Evolutionary conservation across 2,888 invertebrate species (phyloP), one percentile per base, ranked within the genome.

Genomic region (Anodontia alba): DNA sequence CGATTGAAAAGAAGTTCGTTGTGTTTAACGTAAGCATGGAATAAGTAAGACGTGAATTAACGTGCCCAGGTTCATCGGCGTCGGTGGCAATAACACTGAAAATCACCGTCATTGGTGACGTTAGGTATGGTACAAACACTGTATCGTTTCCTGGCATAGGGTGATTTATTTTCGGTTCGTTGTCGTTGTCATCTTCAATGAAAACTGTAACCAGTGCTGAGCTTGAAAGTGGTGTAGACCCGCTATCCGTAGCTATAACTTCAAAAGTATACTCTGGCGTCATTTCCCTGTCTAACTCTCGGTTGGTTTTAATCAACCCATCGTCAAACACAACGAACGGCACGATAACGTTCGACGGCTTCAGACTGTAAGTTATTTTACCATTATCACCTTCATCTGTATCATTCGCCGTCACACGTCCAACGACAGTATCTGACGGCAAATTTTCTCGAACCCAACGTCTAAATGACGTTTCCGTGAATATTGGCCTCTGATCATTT

Each of bases 401-500:
- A 94, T 99, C 99, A 0, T 97, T 97, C 0, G 99, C 99, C 85
- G 98, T 96, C 0, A 99, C 96, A 0, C 97, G 98, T 0, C 98
- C 96, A 0, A 99, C 97, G 0, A 97, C 97, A 0, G 98, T 97
- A 0, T 98, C 98, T 0, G 98, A 96, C 15, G 97, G 97, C 0
- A 97, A 97, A 2, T 98, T 97, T 94, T 99, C 99, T 31, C 97
- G 95, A 0, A 99, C 96, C 29, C 97, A 96, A 0, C 98, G 97
- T 90, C 98, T 97, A 94, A 99, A 99, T 88, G 97, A 97, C 79
- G 97, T 96, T 94, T 97, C 97, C 94, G 99, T 99, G 94, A 99
- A 99, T 3, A 96, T 96, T 0, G 99, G 99, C 26, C 97, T 96
- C 92, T 99, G 98, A 95, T 99, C 99, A 94, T 99, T 99, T 87